These are phyloP conservation scores for Drosophila phalerata DNA, from an alignment of 2,888 invertebrate genomes.

Conservation along the genomic window DNA sequence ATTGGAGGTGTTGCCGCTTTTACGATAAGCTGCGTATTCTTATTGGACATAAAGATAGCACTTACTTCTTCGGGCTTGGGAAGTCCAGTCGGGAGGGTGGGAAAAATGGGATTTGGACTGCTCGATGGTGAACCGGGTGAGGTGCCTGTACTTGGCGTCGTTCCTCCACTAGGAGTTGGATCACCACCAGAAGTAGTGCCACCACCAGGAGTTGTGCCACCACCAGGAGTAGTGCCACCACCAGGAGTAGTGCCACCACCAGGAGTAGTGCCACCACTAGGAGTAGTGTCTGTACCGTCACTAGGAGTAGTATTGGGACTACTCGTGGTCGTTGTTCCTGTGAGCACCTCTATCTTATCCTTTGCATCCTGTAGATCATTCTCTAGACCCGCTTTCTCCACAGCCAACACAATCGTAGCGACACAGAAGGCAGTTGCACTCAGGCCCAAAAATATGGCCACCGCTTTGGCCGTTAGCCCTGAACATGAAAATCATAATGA, in stretches of 20 bases:
- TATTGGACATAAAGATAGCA: conserved; percentile 30
- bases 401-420: conserved; percentile 87
- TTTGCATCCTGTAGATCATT: conserved; percentile 79
- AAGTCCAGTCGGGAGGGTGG: conserved; percentile 79
- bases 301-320: conserved; percentile 19
- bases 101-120: conserved; percentile 57
- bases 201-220: not conserved
- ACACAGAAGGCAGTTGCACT: conserved; percentile 85
- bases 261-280: not conserved
- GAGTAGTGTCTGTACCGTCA: conserved; percentile 14
- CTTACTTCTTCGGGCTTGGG: conserved; percentile 80
- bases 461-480: conserved; percentile 77
- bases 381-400: conserved; percentile 83
- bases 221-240: conserved; percentile 9
- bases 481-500: conserved; percentile 15
- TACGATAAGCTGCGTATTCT: conserved; percentile 36
- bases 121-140: conserved; percentile 35
- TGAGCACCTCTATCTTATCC: conserved; percentile 71
- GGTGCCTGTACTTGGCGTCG: conserved; percentile 8
- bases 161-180: conserved; percentile 1
- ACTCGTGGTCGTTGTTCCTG: conserved; percentile 41
- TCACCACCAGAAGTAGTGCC: conserved; percentile 1
- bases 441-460: conserved; percentile 80
- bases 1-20: conserved; percentile 69
- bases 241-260: conserved; percentile 1